phyloP scores from a whole-genome alignment of 2,888 invertebrate species.

The Temnothorax rugatulus region DNA sequence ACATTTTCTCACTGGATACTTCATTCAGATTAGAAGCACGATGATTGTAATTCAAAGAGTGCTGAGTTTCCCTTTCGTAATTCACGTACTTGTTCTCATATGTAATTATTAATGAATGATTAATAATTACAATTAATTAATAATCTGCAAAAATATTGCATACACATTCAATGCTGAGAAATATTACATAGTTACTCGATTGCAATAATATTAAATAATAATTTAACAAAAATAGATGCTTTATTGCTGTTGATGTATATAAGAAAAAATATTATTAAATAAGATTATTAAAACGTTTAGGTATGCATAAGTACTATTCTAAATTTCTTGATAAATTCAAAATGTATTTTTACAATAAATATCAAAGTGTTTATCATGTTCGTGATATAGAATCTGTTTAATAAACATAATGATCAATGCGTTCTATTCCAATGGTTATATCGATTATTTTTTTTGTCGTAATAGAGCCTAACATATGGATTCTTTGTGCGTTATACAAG shows the following conservation, averaged over 20 bases:
- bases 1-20: conserved; percentile 69
- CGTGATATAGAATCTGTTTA: neutral
- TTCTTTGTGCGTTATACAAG: conserved; percentile 3
- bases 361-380: neutral
- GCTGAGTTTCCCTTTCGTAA: conserved; percentile 19
- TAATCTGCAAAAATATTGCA: conserved; percentile 25
- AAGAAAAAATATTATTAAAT: neutral
- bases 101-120: neutral
- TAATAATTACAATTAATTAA: neutral
- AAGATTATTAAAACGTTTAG: neutral
- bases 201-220: neutral
- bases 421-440: neutral
- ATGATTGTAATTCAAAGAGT: conserved; percentile 41
- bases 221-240: neutral
- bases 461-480: conserved; percentile 17
- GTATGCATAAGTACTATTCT: neutral
- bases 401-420: conserved; percentile 2
- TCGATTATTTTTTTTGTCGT: conserved; percentile 37
- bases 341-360: neutral
- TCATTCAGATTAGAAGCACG: conserved; percentile 57
- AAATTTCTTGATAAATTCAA: neutral
- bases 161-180: neutral
- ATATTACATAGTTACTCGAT: neutral
- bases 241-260: neutral
- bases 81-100: conserved; percentile 10